These are phyloP conservation scores for Larimichthys crocea DNA, from an alignment of 2,113 vertebrate genomes.

Conservation along the genomic window DNA sequence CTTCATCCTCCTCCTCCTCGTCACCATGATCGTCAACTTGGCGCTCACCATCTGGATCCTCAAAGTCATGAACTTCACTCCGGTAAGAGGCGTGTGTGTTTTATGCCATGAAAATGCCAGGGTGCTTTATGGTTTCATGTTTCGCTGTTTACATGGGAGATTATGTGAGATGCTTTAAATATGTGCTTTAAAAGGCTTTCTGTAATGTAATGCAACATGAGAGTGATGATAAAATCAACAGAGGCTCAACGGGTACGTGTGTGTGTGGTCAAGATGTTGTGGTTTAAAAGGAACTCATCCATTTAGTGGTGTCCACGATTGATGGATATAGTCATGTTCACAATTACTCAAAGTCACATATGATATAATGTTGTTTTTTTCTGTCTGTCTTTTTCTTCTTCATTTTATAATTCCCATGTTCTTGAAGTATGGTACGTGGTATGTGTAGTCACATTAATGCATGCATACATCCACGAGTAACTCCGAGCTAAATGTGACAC, in stretches of 20 bases:
- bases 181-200: conserved; percentile 41
- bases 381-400: background rate
- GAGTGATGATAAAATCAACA: conserved; percentile 29
- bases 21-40: conserved; percentile 99
- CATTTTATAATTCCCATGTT: background rate
- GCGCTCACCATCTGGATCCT: conserved; percentile 99
- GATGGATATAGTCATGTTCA: background rate
- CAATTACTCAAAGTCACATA: too few relatives aligned
- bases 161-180: conserved; percentile 30
- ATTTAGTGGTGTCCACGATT: background rate
- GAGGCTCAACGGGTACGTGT: background rate
- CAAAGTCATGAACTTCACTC: conserved; percentile 99
- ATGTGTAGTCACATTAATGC: too few relatives aligned
- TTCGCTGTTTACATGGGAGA: conserved; percentile 21
- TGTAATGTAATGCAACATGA: conserved; percentile 32
- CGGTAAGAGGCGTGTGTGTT: conserved; percentile 87
- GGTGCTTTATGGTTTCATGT: conserved; percentile 37
- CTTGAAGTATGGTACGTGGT: too few relatives aligned
- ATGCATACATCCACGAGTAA: too few relatives aligned
- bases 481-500: too few relatives aligned
- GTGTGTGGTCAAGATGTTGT: background rate
- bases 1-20: conserved; percentile 98
- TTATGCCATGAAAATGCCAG: conserved; percentile 37
- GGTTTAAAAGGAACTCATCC: background rate
- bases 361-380: background rate